phyloP scores from a whole-genome alignment of 2,888 invertebrate species.

The Notocelia uddmanniana region DNA sequence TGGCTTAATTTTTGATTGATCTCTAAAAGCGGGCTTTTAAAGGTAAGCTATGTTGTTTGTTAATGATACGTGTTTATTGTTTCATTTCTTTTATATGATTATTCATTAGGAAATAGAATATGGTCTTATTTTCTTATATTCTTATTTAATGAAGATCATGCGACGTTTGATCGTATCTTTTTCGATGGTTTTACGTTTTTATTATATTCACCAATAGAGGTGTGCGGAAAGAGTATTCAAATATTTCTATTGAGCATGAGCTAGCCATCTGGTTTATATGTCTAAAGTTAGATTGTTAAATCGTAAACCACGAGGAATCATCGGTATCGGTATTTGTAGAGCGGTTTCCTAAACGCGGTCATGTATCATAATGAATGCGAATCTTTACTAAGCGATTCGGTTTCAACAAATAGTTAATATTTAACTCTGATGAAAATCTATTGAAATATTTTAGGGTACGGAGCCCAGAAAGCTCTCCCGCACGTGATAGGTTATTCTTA shows the following conservation, averaged over 20 bases:
- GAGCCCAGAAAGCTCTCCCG: conserved; percentile 28
- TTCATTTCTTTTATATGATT: conserved; percentile 16
- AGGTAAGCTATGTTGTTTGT: conserved; percentile 53
- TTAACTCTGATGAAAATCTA: neutral
- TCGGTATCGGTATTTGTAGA: conserved; percentile 72
- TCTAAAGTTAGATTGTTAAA: conserved; percentile 85
- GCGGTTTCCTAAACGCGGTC: conserved; percentile 59
- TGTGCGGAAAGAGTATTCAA: conserved; percentile 65
- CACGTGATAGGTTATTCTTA: conserved; percentile 62
- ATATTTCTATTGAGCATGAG: conserved; percentile 79
- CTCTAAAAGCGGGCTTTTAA: conserved; percentile 54
- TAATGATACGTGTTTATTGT: conserved; percentile 20
- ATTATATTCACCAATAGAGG: conserved; percentile 33
- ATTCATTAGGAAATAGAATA: neutral
- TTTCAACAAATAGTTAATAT: neutral
- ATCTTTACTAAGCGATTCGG: conserved; percentile 16
- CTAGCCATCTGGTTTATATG: conserved; percentile 84
- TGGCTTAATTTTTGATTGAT: conserved; percentile 60
- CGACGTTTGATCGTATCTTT: neutral
- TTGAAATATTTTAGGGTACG: conserved; percentile 18
- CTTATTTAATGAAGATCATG: neutral
- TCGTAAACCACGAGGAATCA: conserved; percentile 81
- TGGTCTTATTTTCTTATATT: neutral
- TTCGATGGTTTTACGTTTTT: conserved; percentile 43
- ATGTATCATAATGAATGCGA: conserved; percentile 48